A percentile compares a stretch with the other conserved stretches of the same genome.
phyloP scores from a whole-genome alignment of 2,888 invertebrate genomes.

The Carterocephalus palaemon region DNA sequence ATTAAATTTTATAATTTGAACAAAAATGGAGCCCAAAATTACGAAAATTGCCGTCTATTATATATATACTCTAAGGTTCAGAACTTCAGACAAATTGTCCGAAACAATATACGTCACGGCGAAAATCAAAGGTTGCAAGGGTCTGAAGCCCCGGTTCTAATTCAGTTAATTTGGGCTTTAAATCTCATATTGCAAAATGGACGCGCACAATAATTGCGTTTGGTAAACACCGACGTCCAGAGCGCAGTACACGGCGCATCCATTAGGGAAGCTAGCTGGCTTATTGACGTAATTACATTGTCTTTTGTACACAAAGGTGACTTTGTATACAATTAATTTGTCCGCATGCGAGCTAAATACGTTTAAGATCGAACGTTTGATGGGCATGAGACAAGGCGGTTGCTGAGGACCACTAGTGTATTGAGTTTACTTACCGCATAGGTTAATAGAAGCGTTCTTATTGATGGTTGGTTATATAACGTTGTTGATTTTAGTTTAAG shows the following conservation, averaged over 20 bases:
- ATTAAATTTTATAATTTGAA: no score
- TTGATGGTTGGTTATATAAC: no score
- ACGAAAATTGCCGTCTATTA: no score
- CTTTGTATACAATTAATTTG: constrained; percentile 46
- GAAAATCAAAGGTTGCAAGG: constrained; percentile 31
- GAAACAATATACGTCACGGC: constrained; percentile 6
- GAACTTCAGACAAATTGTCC: background rate
- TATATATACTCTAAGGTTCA: no score
- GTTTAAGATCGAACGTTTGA: constrained; percentile 14
- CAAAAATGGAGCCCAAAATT: no score
- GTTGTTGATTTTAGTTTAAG: no score
- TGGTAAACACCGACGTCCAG: constrained; percentile 55
- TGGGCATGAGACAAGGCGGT: no score
- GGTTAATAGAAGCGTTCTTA: no score
- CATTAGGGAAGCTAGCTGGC: constrained; percentile 55
- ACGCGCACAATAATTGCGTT: constrained; percentile 72
- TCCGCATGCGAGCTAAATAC: constrained; percentile 26
- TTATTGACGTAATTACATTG: constrained; percentile 62
- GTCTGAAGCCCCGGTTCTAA: constrained; percentile 54
- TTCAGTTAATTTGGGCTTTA: constrained; percentile 74
- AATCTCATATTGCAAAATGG: constrained; percentile 76
- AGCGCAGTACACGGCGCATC: constrained; percentile 41
- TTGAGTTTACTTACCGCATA: no score
- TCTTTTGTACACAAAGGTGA: constrained; percentile 52
- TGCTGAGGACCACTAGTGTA: no score